phyloP scores from a whole-genome alignment of 2,797 vertebrate genomes.

The Argentina silus region DNA sequence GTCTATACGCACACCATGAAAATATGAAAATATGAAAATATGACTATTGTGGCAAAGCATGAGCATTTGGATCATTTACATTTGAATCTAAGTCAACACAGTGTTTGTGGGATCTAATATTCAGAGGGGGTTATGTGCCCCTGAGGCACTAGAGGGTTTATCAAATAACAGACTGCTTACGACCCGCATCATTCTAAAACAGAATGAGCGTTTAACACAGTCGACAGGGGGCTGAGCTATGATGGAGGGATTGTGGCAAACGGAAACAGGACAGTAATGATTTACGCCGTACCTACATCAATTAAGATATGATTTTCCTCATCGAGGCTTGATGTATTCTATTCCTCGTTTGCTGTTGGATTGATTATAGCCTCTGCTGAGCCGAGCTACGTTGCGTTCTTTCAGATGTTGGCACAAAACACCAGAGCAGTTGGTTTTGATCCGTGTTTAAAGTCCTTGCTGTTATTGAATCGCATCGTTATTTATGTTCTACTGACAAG shows the following conservation, averaged over 20 bases:
- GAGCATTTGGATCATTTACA: background rate
- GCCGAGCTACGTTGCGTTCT: background rate
- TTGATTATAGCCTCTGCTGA: background rate
- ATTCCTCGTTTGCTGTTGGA: background rate
- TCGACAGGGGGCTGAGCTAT: background rate
- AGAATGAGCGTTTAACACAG: background rate
- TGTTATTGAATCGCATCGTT: background rate
- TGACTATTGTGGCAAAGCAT: background rate
- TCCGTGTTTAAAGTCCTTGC: background rate
- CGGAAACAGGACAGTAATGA: background rate
- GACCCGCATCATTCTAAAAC: background rate
- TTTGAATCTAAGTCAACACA: background rate
- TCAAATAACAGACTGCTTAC: background rate
- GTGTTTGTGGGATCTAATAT: background rate
- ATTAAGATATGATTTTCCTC: constrained; percentile 1
- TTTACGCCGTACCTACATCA: background rate
- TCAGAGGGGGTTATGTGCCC: background rate
- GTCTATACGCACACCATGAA: background rate
- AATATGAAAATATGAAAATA: background rate
- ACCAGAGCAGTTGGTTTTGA: background rate
- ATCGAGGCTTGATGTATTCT: background rate
- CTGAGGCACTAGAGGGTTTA: background rate
- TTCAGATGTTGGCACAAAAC: background rate
- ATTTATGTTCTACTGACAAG: background rate
- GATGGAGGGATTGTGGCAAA: background rate